Base-by-base conservation (phyloP, 2,888 invertebrate genomes). In the Oithona nana region DNA sequence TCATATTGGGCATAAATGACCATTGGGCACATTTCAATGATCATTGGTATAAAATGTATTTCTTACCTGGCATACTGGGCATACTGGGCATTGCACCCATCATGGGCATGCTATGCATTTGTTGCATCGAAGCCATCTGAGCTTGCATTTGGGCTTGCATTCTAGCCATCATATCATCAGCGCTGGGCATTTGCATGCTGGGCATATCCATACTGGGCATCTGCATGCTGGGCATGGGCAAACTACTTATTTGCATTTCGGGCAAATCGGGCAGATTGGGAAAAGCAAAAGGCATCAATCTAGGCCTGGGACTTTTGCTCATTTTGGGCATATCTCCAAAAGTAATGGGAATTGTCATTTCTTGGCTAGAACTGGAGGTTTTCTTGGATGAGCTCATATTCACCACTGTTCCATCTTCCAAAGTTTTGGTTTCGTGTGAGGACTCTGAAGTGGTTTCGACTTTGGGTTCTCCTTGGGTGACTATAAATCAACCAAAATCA, bases 341-440 rank as follows among this genome's bases (percentile, higher is more conserved):
- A 22, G 29, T 22, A 39, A 62, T 62, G 20, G 62, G 62, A 62
- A 62, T 62, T 3, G 52, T 31, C 62, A 62, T 62, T 62, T 62
- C 62, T 26, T 48, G 56, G 13, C 26, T 29, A 3, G 57, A 1
- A 30, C 39, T 39, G 16, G 39, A 39, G 16, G 39, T 39, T 16
- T 39, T 39, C 39, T 16, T 39, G 6, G 39, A 39, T 11, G 39
- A 39, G 16, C 8, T 11, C 39, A 39, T 39, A 6, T 39, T 16
- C 39, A 39, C 39, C 39, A 39, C 39, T 11, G 39, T 39, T 6
- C 39, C 39, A 16, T 39, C 39, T 16, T 39, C 39, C 39, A 39
- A 39, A 6, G 6, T 39, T 39, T 39, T 39, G 8, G 16, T 16
- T 16, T 39, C 39, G 16, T 39, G 39, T 39, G 39, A 39, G 16